phyloP scores from a whole-genome alignment of 1,140 invertebrate genomes.

The Heliconius nattereri region DNA sequence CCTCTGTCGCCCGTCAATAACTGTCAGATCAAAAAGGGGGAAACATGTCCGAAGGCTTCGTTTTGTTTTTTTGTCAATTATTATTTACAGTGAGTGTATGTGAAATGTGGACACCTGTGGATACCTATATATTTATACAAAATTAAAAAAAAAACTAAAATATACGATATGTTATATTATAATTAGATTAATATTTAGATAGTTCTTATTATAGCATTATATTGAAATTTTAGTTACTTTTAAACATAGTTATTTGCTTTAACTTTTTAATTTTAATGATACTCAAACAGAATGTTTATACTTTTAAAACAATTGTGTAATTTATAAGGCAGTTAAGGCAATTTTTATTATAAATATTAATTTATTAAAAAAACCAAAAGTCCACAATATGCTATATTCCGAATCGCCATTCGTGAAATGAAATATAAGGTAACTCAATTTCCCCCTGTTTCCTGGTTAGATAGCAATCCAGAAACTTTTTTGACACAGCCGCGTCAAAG shows the following conservation, averaged over 20 bases:
- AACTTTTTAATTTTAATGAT: too few species aligned
- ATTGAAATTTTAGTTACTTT: too few species aligned
- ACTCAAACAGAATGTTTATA: too few species aligned
- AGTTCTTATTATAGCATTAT: too few species aligned
- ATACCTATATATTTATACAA: too few species aligned
- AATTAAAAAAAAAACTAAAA: too few species aligned
- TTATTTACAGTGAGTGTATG: neutral
- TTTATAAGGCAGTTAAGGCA: too few species aligned
- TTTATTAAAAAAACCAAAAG: neutral
- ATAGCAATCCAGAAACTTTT: conserved; percentile 54
- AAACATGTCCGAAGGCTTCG: conserved; percentile 39
- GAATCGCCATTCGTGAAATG: conserved; percentile 47
- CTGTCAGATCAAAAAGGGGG: conserved; percentile 53
- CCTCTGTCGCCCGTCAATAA: conserved; percentile 49
- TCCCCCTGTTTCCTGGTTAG: conserved; percentile 49
- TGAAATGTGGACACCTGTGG: neutral
- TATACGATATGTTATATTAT: too few species aligned
- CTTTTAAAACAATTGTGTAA: too few species aligned
- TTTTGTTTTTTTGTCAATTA: conserved; percentile 10
- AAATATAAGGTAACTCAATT: conserved; percentile 63
- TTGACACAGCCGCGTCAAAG: conserved; percentile 39
- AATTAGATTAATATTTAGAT: too few species aligned
- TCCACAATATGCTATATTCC: neutral
- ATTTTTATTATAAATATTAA: neutral
- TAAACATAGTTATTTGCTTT: too few species aligned